These are phyloP conservation scores for Melieria picta DNA, from an alignment of 2,888 invertebrate species.

Conservation along the genomic window DNA sequence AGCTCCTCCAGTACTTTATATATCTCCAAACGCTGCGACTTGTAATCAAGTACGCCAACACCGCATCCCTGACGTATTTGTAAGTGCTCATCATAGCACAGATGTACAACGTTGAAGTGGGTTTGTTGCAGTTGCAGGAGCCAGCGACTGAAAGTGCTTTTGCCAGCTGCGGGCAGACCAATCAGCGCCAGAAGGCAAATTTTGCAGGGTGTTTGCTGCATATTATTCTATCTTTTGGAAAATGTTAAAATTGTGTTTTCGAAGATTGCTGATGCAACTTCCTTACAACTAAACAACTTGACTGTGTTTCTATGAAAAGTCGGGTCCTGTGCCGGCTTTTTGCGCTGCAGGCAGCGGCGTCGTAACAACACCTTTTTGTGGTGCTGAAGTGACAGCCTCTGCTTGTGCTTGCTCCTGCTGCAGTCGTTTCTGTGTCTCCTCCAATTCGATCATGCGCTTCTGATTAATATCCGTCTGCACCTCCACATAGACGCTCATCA, in stretches of 20 bases:
- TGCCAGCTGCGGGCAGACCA: slow-evolving; percentile 61
- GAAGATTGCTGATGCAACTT: too few species aligned
- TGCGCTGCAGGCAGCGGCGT: slow-evolving; percentile 9
- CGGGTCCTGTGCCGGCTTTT: slow-evolving; percentile 23
- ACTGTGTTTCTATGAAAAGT: slow-evolving; percentile 25
- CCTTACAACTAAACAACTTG: background rate
- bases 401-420: slow-evolving; percentile 41
- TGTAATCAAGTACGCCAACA: slow-evolving; percentile 37
- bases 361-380: slow-evolving; percentile 1
- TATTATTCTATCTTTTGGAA: too few species aligned
- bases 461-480: slow-evolving; percentile 63
- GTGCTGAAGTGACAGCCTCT: slow-evolving; percentile 31
- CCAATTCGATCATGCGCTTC: slow-evolving; percentile 59
- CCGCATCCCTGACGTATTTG: slow-evolving; percentile 6
- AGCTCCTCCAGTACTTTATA: slow-evolving; percentile 42
- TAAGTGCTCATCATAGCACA: slow-evolving; percentile 57
- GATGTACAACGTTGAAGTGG: slow-evolving; percentile 50
- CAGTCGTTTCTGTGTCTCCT: slow-evolving; percentile 51
- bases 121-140: slow-evolving; percentile 37
- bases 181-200: slow-evolving; percentile 57
- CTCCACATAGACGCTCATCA: slow-evolving; percentile 65
- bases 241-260: too few species aligned
- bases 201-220: slow-evolving; percentile 19
- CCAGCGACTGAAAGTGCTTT: slow-evolving; percentile 55
- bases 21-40: slow-evolving; percentile 48